phyloP scores from a whole-genome alignment of 1,140 invertebrate genomes.

The Drosophila nasuta region DNA sequence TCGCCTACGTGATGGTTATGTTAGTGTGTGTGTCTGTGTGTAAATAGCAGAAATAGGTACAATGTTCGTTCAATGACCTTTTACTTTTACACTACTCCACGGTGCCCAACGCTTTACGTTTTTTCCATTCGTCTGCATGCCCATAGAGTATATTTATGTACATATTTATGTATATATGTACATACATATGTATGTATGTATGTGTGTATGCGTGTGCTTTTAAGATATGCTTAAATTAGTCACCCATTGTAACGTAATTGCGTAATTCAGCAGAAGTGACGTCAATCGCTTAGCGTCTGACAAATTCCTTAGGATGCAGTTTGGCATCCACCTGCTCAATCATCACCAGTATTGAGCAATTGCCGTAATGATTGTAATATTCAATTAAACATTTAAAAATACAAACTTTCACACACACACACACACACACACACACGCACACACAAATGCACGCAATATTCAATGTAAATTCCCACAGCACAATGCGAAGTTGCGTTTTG shows the following conservation, averaged over 20 bases:
- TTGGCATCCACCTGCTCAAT: neutral
- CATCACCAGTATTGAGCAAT: neutral
- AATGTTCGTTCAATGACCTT: constrained; percentile 81
- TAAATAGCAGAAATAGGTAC: constrained; percentile 73
- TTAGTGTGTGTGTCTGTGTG: constrained; percentile 33
- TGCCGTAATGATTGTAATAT: neutral
- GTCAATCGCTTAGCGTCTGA: constrained; percentile 51
- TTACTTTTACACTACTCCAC: constrained; percentile 73
- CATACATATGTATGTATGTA: neutral
- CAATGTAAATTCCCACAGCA: constrained; percentile 29
- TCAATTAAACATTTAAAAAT: constrained; percentile 4
- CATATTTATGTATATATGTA: neutral
- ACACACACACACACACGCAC: too few species aligned
- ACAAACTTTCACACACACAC: neutral
- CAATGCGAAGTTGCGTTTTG: constrained; percentile 45
- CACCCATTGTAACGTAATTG: constrained; percentile 47
- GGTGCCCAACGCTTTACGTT: constrained; percentile 5
- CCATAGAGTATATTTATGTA: neutral
- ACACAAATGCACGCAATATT: neutral
- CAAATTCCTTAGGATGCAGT: constrained; percentile 13
- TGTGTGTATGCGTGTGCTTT: constrained; percentile 16
- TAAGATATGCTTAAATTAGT: constrained; percentile 74
- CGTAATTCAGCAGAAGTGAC: constrained; percentile 65
- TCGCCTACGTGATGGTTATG: constrained; percentile 35
- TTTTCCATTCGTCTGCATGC: constrained; percentile 2